A percentile compares a stretch with the other conserved stretches of the same genome.
These are phyloP conservation scores for Zaprionus lineosus DNA, from an alignment of 2,888 invertebrate genomes.

Conservation along the genomic window DNA sequence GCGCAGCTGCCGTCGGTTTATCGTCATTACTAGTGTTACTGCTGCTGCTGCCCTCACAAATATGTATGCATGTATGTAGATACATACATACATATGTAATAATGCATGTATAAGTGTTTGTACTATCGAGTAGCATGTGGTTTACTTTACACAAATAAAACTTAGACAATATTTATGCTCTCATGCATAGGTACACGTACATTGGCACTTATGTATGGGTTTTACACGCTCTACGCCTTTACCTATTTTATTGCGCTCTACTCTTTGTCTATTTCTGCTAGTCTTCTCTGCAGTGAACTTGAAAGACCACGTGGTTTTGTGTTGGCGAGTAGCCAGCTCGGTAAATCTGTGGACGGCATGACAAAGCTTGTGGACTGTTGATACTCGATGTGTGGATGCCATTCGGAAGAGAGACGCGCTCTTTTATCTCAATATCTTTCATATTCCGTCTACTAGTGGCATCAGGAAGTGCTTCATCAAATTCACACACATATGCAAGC, in stretches of 20 bases:
- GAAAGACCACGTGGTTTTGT: constrained; percentile 77
- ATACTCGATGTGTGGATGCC: constrained; percentile 48
- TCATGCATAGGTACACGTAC: neutral
- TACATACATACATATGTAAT: too few species aligned
- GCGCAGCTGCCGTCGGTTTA: constrained; percentile 11
- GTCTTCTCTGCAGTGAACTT: constrained; percentile 61
- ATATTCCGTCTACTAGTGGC: constrained; percentile 43
- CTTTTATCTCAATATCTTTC: constrained; percentile 42
- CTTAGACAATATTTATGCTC: too few species aligned
- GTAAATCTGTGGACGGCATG: constrained; percentile 44
- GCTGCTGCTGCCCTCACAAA: constrained; percentile 5
- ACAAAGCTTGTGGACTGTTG: constrained; percentile 36
- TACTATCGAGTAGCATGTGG: constrained; percentile 73
- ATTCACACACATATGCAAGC: constrained; percentile 40
- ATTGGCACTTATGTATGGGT: neutral
- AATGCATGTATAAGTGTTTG: too few species aligned
- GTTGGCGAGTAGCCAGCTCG: constrained; percentile 35
- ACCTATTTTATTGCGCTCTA: constrained; percentile 58
- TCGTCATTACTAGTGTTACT: neutral
- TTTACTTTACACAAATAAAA: constrained; percentile 51
- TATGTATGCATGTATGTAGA: too few species aligned
- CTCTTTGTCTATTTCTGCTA: constrained; percentile 61
- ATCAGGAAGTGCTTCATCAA: constrained; percentile 72
- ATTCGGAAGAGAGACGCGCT: constrained; percentile 28
- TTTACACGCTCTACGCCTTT: constrained; percentile 43